Evolutionary conservation across 2,113 vertebrate species (phyloP).

Genomic region (Pungitius pungitius): DNA sequence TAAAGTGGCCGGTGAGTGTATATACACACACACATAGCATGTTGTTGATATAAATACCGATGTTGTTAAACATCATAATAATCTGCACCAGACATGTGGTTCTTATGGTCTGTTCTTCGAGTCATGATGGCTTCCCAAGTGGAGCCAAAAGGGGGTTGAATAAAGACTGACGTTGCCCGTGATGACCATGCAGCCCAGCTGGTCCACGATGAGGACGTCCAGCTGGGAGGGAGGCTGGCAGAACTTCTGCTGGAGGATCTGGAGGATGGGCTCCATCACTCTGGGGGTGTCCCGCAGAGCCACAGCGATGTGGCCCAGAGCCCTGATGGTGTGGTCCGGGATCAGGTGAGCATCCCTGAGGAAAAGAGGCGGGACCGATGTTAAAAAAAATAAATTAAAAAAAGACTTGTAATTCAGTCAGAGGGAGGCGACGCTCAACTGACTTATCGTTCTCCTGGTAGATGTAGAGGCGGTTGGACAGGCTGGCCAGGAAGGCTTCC

Average conservation of each 20-base stretch:
- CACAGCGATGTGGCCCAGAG: constrained; percentile 95
- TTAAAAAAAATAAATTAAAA: background rate
- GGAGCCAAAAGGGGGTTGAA: background rate
- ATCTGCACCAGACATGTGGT: too few species aligned
- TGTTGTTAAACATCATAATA: too few species aligned
- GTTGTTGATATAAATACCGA: too few species aligned
- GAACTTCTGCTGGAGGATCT: constrained; percentile 99
- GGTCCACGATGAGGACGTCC: constrained; percentile 96
- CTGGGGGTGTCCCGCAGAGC: constrained; percentile 93
- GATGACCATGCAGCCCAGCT: constrained; percentile 98
- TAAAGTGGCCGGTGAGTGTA: too few species aligned
- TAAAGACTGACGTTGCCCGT: constrained; percentile 89
- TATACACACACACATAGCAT: too few species aligned
- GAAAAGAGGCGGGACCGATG: background rate
- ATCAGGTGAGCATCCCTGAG: constrained; percentile 92
- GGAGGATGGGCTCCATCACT: constrained; percentile 97
- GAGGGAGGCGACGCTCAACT: constrained; percentile 26
- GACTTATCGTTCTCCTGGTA: constrained; percentile 99
- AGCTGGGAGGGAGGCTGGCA: constrained; percentile 98
- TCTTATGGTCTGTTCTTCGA: too few species aligned
- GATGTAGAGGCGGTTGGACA: constrained; percentile 98
- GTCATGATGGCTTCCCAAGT: too few species aligned
- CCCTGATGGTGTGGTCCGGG: constrained; percentile 97
- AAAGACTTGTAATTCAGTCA: background rate
- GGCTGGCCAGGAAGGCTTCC: constrained; percentile 95